Base-by-base conservation (phyloP, 1,140 invertebrate species). In the Tachypleus tridentatus region DNA sequence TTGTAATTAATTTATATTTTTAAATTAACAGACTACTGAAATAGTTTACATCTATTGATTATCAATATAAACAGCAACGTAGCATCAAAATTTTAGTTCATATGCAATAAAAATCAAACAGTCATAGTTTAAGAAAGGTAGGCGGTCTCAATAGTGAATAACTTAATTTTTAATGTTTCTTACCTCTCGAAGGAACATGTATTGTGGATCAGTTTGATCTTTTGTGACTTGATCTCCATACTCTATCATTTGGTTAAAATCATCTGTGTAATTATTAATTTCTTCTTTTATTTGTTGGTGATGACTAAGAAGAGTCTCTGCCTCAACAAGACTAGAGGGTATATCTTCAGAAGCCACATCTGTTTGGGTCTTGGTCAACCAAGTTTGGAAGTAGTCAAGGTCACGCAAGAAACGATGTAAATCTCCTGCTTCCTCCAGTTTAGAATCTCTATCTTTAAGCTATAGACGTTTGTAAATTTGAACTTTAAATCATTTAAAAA, bases 171-270 rank as follows among this genome's bases (percentile, higher is more conserved):
- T 60, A 54, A 3, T 54, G 53, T 54, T 7, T 54, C 53, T 57
- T 62, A 76, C 77, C 73, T 97, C 94, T 62, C 93, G 83, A 70
- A 98, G 79, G 87, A 98, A 98, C 93, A 98, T 97, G 79, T 98
- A 98, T 78, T 99, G 96, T 62, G 96, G 93, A 80, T 99, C 97
- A 57, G 76, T 78, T 70, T 84, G 81, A 67, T 77, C 93, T 64
- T 87, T 87, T 60, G 93, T 96, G 62, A 97, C 84, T 72, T 89
- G 86, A 74, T 98, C 93, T 60, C 97, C 97, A 76, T 98, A 99
- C 72, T 97, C 94, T 89, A 98, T 98, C 94, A 99, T 98, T 80
- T 94, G 95, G 69, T 87, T 87, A 76, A 97, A 98, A 76, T 99
- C 97, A 70, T 97, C 92, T 58, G 87, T 94, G 75, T 99, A 99